Base-by-base conservation (phyloP, 2,888 invertebrate genomes). In the Acanthosepion pharaonis region DNA sequence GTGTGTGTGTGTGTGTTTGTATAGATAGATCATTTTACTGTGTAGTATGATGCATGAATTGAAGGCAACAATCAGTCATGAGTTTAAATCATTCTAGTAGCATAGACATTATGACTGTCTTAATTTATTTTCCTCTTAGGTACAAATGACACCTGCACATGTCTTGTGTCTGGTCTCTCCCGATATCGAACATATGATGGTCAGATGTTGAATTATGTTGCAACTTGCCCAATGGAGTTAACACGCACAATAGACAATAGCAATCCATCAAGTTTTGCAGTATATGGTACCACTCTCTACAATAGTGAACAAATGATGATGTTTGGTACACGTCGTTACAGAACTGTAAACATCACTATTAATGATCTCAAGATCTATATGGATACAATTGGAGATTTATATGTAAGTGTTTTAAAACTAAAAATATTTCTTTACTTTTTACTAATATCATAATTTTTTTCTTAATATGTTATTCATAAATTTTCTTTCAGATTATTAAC, bases 241-340 rank as follows among this genome's bases (percentile, higher is more conserved):
- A 93, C 93, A n/a, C 48, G 49, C 1, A 93, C 93, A 18, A n/a
- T 51, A 20, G 49, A 49, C 49, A 15, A 51, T 18, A 53, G 28
- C 53, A 53, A 48, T 28, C n/a, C 49, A 49, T 53, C 93, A 28
- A 93, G 49, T 49, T 48, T 93, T 18, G 49, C 51, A 18, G 93
- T 93, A 18, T 93, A 93, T 20, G 49, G 51, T 25, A 93, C 93
- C 28, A 93, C 93, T 28, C 33, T 93, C 18, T 93, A 53, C 93
- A 93, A 53, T 9, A 93, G 28, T 93, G 93, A 93, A 51, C 93
- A 53, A 6, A 93, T 93, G 93, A 18, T 53, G n/a, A 53, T 53
- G n/a, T 93, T 93, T 93, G 93, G 93, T 53, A 93, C 93, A 93
- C 93, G 93, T 5, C 93, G 93, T 53, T 93, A 93, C 28, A 93